A percentile compares a stretch with the other conserved stretches of the same genome.
These are phyloP conservation scores for Pangasius macronema DNA, from an alignment of 2,797 vertebrate species.

Conservation along the genomic window DNA sequence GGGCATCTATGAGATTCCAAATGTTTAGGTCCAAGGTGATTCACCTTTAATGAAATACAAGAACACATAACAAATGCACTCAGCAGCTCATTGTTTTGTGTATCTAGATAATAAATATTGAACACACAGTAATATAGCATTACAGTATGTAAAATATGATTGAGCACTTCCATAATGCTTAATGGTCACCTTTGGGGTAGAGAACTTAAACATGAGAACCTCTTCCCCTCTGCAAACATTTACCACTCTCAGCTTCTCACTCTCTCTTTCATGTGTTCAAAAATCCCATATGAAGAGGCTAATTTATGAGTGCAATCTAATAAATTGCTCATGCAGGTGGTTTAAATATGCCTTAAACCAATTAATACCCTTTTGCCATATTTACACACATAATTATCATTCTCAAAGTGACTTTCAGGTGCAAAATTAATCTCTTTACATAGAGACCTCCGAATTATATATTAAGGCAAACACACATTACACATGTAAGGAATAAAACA, in stretches of 20 bases:
- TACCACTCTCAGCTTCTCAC: too few species aligned
- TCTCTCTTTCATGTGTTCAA: not conserved
- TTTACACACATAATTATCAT: conserved; percentile 1
- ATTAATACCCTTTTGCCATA: not conserved
- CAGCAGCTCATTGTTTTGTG: not conserved
- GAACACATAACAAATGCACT: not conserved
- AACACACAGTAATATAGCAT: not conserved
- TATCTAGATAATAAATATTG: not conserved
- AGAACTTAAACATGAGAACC: not conserved
- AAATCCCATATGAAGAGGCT: not conserved
- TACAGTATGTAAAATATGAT: not conserved
- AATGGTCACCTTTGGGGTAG: not conserved
- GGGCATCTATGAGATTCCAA: not conserved
- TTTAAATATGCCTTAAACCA: not conserved
- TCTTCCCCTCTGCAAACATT: too few species aligned
- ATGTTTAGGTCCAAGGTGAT: not conserved
- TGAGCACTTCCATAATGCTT: too few species aligned
- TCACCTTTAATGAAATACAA: not conserved
- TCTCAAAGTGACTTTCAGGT: not conserved
- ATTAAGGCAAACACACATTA: not conserved
- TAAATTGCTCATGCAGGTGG: not conserved
- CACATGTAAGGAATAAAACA: not conserved
- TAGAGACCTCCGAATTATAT: not conserved
- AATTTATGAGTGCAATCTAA: conserved; percentile 1
- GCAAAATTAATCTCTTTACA: not conserved